phyloP scores from a whole-genome alignment of 2,113 vertebrate species.

The Oxyruncus cristatus region DNA sequence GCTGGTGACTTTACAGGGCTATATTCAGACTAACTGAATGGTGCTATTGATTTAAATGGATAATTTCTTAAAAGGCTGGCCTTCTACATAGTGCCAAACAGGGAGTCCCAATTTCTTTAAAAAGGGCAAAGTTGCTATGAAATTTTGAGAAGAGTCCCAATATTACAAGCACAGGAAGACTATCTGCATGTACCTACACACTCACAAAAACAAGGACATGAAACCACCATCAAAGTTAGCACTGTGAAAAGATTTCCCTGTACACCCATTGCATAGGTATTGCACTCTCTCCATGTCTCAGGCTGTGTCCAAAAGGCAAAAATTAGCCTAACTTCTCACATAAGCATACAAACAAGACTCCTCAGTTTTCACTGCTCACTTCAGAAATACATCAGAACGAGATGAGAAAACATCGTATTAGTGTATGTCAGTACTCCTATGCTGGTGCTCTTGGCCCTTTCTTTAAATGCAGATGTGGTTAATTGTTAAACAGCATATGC shows the following conservation, averaged over 20 bases:
- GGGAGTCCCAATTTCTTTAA: fast-evolving
- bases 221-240: neutral
- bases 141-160: neutral
- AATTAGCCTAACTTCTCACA: neutral
- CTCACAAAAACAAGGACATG: neutral
- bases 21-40: neutral
- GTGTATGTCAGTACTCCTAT: neutral
- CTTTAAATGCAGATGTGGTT: neutral
- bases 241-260: neutral
- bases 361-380: neutral
- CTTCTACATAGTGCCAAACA: neutral
- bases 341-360: neutral
- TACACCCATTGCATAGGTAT: neutral
- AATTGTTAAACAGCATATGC: neutral
- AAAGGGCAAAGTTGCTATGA: neutral
- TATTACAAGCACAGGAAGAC: neutral
- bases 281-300: neutral
- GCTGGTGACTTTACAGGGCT: neutral
- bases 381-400: neutral
- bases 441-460: neutral
- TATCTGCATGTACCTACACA: neutral
- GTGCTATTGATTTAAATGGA: neutral
- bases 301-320: neutral
- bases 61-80: neutral
- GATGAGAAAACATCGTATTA: neutral